phyloP scores from a whole-genome alignment of 2,888 invertebrate genomes.

The Pseudoips prasinana region DNA sequence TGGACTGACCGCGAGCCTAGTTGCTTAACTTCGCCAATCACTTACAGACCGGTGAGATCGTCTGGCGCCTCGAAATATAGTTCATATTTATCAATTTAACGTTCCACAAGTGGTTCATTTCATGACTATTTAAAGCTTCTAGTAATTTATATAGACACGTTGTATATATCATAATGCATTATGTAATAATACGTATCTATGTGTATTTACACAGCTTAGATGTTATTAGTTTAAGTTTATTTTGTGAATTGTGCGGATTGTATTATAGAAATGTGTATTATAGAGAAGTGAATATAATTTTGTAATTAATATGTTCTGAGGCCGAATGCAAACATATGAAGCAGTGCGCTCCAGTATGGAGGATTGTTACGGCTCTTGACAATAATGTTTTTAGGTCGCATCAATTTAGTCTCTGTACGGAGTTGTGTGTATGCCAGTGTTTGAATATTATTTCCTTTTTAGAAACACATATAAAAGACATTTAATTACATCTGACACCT shows the following conservation, averaged over 20 bases:
- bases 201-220: too few relatives aligned
- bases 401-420: conserved; percentile 26
- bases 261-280: conserved; percentile 29
- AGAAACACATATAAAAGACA: conserved; percentile 30
- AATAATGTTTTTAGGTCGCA: conserved; percentile 33
- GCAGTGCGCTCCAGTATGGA: conserved; percentile 11
- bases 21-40: too few relatives aligned
- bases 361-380: conserved; percentile 28
- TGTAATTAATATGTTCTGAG: conserved; percentile 21
- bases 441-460: conserved; percentile 20
- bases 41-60: too few relatives aligned
- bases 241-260: conserved; percentile 13
- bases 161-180: too few relatives aligned
- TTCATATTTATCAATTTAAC: too few relatives aligned
- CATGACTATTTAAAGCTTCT: too few relatives aligned
- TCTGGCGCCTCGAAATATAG: too few relatives aligned
- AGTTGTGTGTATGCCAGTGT: conserved; percentile 24
- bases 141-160: too few relatives aligned
- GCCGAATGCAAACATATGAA: conserved; percentile 17
- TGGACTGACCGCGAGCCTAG: too few relatives aligned
- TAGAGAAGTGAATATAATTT: conserved; percentile 3
- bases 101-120: too few relatives aligned
- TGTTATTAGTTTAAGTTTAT: too few relatives aligned
- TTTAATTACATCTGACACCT: conserved; percentile 12
- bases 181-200: too few relatives aligned